phyloP scores from a whole-genome alignment of 2,797 vertebrate species.

The Pipistrellus nathusii region DNA sequence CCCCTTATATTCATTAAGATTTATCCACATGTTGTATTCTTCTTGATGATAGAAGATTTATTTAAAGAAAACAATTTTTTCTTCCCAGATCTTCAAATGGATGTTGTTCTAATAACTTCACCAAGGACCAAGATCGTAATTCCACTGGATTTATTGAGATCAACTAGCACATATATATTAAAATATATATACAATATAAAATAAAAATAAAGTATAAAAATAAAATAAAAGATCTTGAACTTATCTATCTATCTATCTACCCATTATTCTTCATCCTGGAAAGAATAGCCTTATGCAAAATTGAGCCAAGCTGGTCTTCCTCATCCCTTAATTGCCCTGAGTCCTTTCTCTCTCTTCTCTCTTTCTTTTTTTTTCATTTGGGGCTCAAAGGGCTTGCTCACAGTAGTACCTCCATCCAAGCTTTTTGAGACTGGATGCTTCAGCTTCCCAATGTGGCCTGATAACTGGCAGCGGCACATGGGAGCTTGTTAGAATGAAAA shows the following conservation, averaged over 20 bases:
- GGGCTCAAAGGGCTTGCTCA: background rate
- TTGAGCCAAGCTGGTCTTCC: background rate
- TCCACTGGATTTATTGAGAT: background rate
- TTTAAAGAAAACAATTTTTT: conserved; percentile 29
- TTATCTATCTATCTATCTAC: background rate
- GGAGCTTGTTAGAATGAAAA: background rate
- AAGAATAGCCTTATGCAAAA: background rate
- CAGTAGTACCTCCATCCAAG: background rate
- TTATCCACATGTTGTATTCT: background rate
- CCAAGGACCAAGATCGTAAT: background rate
- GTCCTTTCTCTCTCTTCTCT: background rate
- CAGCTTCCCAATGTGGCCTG: background rate
- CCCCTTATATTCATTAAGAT: background rate
- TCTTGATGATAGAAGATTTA: background rate
- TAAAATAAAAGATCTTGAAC: background rate
- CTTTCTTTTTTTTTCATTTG: background rate
- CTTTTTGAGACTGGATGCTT: background rate
- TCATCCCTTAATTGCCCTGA: background rate
- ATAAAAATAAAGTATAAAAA: background rate
- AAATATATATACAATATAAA: background rate
- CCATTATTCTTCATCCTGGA: background rate
- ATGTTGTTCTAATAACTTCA: background rate
- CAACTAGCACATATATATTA: background rate
- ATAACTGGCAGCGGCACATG: background rate
- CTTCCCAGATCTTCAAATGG: background rate